These are phyloP conservation scores for Novumbra hubbsi DNA, from an alignment of 2,797 vertebrate genomes.

Conservation along the genomic window DNA sequence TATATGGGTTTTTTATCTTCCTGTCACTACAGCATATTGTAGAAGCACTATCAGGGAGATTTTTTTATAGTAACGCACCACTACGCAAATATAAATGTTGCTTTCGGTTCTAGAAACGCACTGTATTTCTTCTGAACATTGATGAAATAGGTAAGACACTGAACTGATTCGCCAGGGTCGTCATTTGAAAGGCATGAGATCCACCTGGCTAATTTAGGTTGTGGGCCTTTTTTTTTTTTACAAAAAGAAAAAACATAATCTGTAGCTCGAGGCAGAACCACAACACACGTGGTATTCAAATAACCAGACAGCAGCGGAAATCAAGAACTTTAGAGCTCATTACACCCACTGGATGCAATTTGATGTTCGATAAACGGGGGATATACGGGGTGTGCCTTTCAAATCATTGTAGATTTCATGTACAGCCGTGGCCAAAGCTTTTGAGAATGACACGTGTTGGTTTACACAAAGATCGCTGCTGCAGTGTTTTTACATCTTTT, in stretches of 20 bases:
- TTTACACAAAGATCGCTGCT: too few species aligned
- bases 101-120: conserved; percentile 38
- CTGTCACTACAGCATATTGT: too few species aligned
- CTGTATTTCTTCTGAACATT: neutral
- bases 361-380: conserved; percentile 9
- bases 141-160: conserved; percentile 29
- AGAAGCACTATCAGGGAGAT: too few species aligned
- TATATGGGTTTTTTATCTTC: too few species aligned
- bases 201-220: conserved; percentile 10
- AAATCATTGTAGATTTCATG: too few species aligned
- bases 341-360: neutral
- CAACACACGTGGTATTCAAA: neutral
- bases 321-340: neutral
- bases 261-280: neutral
- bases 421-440: too few species aligned
- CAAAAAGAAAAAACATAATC: neutral
- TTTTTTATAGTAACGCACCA: neutral
- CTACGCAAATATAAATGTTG: neutral
- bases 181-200: conserved; percentile 12
- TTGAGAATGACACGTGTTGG: too few species aligned
- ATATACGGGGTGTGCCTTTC: neutral
- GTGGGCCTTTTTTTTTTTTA: too few species aligned
- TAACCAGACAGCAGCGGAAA: neutral
- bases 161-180: neutral
- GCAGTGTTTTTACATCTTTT: too few species aligned